These are phyloP conservation scores for Ganaspis sp. DNA, from an alignment of 1,140 invertebrate species.

Conservation along the genomic window DNA sequence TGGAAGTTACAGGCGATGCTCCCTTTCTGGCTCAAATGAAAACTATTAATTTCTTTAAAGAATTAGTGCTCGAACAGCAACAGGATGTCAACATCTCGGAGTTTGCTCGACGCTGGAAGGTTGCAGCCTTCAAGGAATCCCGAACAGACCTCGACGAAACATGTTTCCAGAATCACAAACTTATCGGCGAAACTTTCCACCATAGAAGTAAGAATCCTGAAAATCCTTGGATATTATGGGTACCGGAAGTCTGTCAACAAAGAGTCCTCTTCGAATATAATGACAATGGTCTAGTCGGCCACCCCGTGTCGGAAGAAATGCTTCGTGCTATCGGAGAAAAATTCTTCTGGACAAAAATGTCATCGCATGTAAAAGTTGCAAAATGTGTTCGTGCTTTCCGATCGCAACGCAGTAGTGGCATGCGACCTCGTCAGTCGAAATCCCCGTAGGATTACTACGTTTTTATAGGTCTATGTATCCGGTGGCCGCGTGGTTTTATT, in stretches of 20 bases:
- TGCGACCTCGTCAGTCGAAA: not conserved
- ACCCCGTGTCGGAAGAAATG: not conserved
- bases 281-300: not conserved
- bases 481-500: no score
- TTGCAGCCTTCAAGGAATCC: not conserved
- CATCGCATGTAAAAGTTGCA: not conserved
- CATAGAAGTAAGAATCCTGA: not conserved
- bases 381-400: not conserved
- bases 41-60: not conserved
- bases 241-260: not conserved
- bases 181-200: not conserved
- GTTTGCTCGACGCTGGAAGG: not conserved
- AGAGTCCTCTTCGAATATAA: not conserved
- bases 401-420: not conserved
- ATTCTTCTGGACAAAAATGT: not conserved
- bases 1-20: not conserved
- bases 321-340: not conserved
- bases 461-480: no score
- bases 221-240: not conserved
- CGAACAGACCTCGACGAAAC: not conserved
- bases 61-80: not conserved
- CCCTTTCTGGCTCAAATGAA: not conserved
- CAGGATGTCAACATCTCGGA: not conserved
- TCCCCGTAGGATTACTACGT: conserved; percentile 49
- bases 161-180: not conserved